Base-by-base conservation (phyloP, 2,113 vertebrate species). In the Nematolebias whitei region DNA sequence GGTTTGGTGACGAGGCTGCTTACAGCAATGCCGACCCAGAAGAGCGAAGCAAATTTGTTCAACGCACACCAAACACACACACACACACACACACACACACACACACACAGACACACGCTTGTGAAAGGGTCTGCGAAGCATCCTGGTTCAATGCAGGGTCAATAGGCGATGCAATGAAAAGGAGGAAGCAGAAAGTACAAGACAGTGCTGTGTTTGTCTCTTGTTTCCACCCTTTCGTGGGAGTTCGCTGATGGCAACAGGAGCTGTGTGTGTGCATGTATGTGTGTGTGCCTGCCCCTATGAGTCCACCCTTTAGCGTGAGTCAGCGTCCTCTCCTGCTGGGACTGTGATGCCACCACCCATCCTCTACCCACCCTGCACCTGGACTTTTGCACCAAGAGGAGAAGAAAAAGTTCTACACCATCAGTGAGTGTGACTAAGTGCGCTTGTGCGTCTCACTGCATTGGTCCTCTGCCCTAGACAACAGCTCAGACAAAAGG, bases 271-370 rank as follows among this genome's bases (percentile, higher is more conserved):
- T 64, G 70, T 57, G 60, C 58, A 78, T 62, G 75, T 50, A 59
- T 65, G 68, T 63, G 38, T 43, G 70, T 73, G 78, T 74, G 80
- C 49, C 72, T 76, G 80, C 55, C 76, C 51, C 59, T 78, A 70
- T 89, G 85, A 90, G 71, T 89, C 81, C 80, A 63, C 70, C 64
- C 56, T 78, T 85, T 49, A 78, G 74, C 16, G 39, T 92, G 91
- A 91, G 73, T 92, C 91, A 91, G 68, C 83, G 77, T 82, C 80
- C 70, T 66, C 85, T 76, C 91, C 90, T 85, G 89, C 86, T 86
- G 90, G 75, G 87, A 74, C 85, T 91, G 90, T 87, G 85, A 90
- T 89, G 87, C 86, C 91, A 92, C 90, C 91, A 79, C 88, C 89
- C 86, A 88, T 85, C 78, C 80, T 88, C 89, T 89, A 80, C 90